Evolutionary conservation across 2,797 vertebrate genomes (phyloP), one percentile per base, ranked within the genome.

Genomic region (Monodelphis domestica): DNA sequence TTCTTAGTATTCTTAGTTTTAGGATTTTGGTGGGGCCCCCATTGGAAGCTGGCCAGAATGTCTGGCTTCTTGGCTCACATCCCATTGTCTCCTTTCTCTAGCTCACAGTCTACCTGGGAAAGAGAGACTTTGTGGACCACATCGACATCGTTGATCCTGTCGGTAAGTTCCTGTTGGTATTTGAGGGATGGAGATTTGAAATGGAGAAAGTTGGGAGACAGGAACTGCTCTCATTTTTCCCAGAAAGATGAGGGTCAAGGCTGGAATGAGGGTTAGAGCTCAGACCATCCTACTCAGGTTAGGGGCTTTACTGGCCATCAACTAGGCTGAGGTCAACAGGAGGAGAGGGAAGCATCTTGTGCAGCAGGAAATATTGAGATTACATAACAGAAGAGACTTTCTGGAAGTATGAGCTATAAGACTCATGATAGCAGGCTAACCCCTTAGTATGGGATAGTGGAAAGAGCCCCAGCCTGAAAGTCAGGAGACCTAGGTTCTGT

Each of bases 51-150:
- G n/a, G 4, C 51, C 30, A 38, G 70, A 38, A 38, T 4, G 2
- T 30, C 0, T 38, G 84, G 59, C 92, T 55, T 15, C 89, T 28
- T 15, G 91, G 17, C 51, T 50, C 45, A 30, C 4, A 57, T 53
- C 63, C 59, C 26, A 26, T 17, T 90, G 50, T 89, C 54, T 50
- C 1, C 96, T 63, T 4, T 90, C 88, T 91, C 94, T 97, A 99
- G 99, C 99, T 99, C 97, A 99, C 99, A 0, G 99, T 99, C 88
- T 99, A 99, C 94, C 98, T 99, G 98, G 99, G 99, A 33, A 99
- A 99, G 98, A 98, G 99, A 90, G 99, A 99, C 97, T 99, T 99
- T 26, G 99, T 99, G 97, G 99, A 99, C 97, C 99, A 99, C 54
- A 99, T 99, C 45, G 99, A 99, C 45, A 97, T 99, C 26, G 99